A percentile compares a stretch with the other conserved stretches of the same genome.
These are phyloP conservation scores for Aleiodes sp. DNA, from an alignment of 1,140 invertebrate genomes.

Conservation along the genomic window DNA sequence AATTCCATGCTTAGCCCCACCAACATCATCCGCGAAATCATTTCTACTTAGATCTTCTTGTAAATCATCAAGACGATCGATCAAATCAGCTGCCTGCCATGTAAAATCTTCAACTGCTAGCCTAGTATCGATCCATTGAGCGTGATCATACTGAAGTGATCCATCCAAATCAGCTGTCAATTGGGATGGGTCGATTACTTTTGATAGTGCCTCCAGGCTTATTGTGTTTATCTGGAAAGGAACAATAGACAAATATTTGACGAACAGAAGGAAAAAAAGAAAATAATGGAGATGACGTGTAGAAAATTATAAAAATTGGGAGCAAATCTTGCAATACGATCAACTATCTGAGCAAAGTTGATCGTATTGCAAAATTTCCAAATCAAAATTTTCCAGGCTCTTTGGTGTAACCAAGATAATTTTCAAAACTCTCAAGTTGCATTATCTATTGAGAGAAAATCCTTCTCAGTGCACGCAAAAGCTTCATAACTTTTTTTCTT, in stretches of 20 bases:
- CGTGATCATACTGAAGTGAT: constrained; percentile 92
- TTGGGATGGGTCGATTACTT: constrained; percentile 91
- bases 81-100: constrained; percentile 91
- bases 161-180: constrained; percentile 94
- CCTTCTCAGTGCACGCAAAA: too few species aligned
- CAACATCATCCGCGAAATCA: constrained; percentile 92
- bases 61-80: constrained; percentile 90
- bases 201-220: constrained; percentile 90
- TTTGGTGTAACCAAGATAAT: too few species aligned
- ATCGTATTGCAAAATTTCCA: too few species aligned
- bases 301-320: too few species aligned
- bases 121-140: constrained; percentile 95
- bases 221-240: constrained; percentile 90
- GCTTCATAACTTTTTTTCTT: not conserved
- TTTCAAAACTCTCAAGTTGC: too few species aligned
- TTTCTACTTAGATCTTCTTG: constrained; percentile 90
- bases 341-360: too few species aligned
- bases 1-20: constrained; percentile 87
- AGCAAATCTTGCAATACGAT: too few species aligned
- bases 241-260: constrained; percentile 19
- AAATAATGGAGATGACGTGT: not conserved
- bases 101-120: constrained; percentile 94
- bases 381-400: too few species aligned
- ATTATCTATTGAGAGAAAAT: too few species aligned
- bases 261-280: not conserved